Conservation (phyloP, 2,888 invertebrate genomes). For the Amiota mariae region DNA sequence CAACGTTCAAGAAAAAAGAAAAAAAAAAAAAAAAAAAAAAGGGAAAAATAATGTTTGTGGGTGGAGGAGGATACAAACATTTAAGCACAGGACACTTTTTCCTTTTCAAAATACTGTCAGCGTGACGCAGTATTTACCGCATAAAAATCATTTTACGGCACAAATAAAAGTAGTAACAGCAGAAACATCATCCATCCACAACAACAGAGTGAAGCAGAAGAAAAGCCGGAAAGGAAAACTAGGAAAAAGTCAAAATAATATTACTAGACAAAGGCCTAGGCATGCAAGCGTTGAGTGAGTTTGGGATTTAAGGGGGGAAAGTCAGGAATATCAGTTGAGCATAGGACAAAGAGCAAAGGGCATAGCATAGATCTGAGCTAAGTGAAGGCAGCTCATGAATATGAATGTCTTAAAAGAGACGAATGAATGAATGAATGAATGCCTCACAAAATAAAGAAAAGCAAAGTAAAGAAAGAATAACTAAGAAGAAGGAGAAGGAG, state of each 20-base stretch:
- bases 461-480: neutral
- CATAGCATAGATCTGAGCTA: neutral
- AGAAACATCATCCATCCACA: too few species aligned
- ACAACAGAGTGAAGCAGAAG: constrained; percentile 19
- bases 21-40: neutral
- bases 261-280: too few species aligned
- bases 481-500: neutral
- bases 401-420: constrained; percentile 24
- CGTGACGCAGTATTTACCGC: constrained; percentile 54
- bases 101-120: constrained; percentile 3
- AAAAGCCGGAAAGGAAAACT: constrained; percentile 53
- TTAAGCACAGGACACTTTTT: neutral
- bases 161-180: constrained; percentile 41
- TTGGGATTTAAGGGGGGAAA: neutral
- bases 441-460: too few species aligned
- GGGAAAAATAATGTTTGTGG: neutral
- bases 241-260: neutral
- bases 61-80: neutral
- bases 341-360: constrained; percentile 43
- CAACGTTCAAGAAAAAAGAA: constrained; percentile 5
- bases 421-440: neutral
- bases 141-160: constrained; percentile 55
- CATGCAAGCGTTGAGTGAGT: neutral
- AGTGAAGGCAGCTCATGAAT: constrained; percentile 23
- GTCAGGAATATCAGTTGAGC: constrained; percentile 39